Base-by-base conservation (phyloP, 2,888 invertebrate species). In the Cremastinae sp. region DNA sequence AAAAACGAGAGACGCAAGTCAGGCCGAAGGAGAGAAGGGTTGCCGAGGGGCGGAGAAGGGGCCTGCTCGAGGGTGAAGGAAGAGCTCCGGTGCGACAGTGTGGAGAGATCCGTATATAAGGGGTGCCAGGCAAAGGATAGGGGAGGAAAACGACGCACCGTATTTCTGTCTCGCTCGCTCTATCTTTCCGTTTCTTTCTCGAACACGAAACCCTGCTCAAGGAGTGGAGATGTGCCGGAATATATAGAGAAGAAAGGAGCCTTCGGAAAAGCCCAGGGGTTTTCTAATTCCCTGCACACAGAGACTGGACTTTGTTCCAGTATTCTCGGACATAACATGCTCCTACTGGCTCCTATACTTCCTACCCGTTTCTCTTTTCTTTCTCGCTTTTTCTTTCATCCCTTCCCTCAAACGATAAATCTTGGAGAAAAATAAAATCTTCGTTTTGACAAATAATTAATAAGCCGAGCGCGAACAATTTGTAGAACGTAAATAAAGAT, bases 71-170 rank as follows among this genome's bases (percentile, higher is more conserved):
- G n/a, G 76, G 70, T 64, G 37, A 73, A 74, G 74, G 74, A 79
- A 78, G 79, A 80, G 78, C 74, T 51, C 64, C 68, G 74, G 66
- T 75, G 62, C 72, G 47, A 78, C 73, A 71, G 74, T 66, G 80
- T 71, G 79, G 76, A 74, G 81, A 83, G 87, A 87, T 87, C 85
- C 87, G 51, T 70, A 70, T 62, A 87, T 86, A 88, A 88, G 86
- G 85, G 87, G 84, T 75, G 75, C 74, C 62, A 73, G 81, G 85
- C 81, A 85, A 86, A 85, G 86, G 86, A 87, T 83, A 82, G 87
- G 82, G 84, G 83, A 83, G 82, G 83, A 55, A 70, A 83, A 84
- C 83, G 87, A 84, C 83, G 87, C 84, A 79, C 85, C 86, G 83
- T 28, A 28, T 5, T 28, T 28, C 28, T 5, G 5, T 28, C 28